Evolutionary conservation across 30 jellyfish, hydroid and myxozoan genomes (phyloP).

Genomic region (Aurelia sp.): DNA sequence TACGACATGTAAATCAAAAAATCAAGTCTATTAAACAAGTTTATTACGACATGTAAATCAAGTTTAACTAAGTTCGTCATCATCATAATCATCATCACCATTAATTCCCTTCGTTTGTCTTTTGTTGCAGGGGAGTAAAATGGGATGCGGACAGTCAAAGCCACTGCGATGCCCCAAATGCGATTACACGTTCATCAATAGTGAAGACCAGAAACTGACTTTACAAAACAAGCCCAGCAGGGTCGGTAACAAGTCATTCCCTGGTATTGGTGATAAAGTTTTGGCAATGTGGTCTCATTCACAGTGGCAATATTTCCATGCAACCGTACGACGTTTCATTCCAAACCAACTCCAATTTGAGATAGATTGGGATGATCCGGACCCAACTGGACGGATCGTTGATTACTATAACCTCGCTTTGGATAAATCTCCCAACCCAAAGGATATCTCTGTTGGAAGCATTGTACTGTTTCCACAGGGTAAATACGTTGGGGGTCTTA

Average conservation of each 20-base stretch:
- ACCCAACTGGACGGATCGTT: conserved; percentile 85
- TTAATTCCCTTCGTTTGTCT: too few species aligned
- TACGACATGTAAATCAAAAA: too few species aligned
- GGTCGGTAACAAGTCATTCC: conserved; percentile 16
- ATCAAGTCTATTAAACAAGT: too few species aligned
- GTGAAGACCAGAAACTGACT: not conserved
- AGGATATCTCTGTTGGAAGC: conserved; percentile 81
- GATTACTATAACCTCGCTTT: conserved; percentile 83
- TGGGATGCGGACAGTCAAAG: conserved; percentile 58
- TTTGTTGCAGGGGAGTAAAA: not conserved
- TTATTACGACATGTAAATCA: too few species aligned
- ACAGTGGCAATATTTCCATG: conserved; percentile 90
- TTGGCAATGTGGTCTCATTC: conserved; percentile 88
- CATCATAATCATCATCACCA: too few species aligned
- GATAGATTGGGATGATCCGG: conserved; percentile 96
- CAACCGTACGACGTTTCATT: conserved; percentile 64
- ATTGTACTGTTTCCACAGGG: conserved; percentile 80
- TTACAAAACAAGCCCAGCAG: not conserved
- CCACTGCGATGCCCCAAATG: conserved; percentile 58
- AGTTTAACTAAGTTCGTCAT: too few species aligned
- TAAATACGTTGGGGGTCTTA: conserved; percentile 35
- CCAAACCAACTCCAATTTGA: conserved; percentile 68
- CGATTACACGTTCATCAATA: conserved; percentile 7
- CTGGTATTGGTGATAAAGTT: conserved; percentile 70
- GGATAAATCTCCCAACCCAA: conserved; percentile 68